Conservation (phyloP, 1,140 invertebrate genomes). For the Olivierus martensii region DNA sequence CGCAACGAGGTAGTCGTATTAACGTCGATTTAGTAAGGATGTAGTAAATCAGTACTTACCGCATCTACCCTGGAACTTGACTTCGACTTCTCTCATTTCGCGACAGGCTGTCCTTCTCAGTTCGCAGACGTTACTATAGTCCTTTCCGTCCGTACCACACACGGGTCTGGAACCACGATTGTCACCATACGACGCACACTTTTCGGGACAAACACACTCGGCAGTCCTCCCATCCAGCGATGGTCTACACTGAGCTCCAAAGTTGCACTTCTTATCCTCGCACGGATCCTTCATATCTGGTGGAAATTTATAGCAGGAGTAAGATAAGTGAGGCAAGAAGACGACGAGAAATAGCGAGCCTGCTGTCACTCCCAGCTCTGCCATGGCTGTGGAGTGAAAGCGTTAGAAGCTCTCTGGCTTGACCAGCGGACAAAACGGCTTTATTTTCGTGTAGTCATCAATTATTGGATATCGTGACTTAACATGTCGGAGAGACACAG, state of each 20-base stretch:
- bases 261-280: conserved; percentile 50
- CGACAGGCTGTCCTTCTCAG: conserved; percentile 57
- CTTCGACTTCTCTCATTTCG: conserved; percentile 55
- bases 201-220: conserved; percentile 53
- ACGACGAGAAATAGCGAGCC: too few relatives aligned
- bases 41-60: conserved; percentile 42
- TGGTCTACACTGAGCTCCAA: conserved; percentile 56
- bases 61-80: conserved; percentile 75
- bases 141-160: conserved; percentile 41
- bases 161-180: conserved; percentile 53
- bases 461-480: too few relatives aligned
- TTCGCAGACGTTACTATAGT: conserved; percentile 58
- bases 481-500: too few relatives aligned
- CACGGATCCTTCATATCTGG: conserved; percentile 65
- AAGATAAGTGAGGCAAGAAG: too few relatives aligned
- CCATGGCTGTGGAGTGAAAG: too few relatives aligned
- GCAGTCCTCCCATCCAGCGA: conserved; percentile 53
- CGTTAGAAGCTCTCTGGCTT: too few relatives aligned
- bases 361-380: too few relatives aligned
- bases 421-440: too few relatives aligned
- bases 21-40: too few relatives aligned
- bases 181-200: conserved; percentile 62
- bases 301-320: conserved; percentile 26
- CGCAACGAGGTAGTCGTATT: too few relatives aligned
- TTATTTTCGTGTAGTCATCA: too few relatives aligned